Evolutionary conservation across 2,888 invertebrate genomes (phyloP), one percentile per base, ranked within the genome.

Genomic region (Trilocha varians): DNA sequence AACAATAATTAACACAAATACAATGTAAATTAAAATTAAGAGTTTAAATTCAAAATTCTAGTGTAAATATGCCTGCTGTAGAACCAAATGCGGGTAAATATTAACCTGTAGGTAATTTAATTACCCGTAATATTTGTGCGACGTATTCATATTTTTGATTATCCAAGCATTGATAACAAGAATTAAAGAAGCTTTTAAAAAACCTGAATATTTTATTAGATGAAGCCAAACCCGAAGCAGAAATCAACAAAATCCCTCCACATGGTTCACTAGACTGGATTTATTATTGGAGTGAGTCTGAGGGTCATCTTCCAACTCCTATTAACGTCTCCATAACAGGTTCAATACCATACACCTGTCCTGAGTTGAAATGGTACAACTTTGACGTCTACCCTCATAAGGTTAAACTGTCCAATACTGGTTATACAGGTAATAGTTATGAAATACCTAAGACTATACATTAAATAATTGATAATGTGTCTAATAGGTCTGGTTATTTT

Each of bases 371-470:
- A 34, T 90, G 89, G 89, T 74, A 73, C 46, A 87, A 90, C 59
- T 88, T 88, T 46, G 87, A 90, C 25, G 62, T 87, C 2, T 73
- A 70, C 36, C 91, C 91, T 0, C 88, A 88, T 53, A 90, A 90
- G 64, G 70, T 91, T 47, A 91, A 91, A 62, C 45, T 91, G 13
- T 88, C 88, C 0, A 92, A 91, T 52, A 90, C 90, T n/a, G 91
- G 91, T 41, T 87, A 87, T 46, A 91, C 90, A 34, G 72, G 91
- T 91, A 60, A 73, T 13, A 16, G n/a, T 18, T 35, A 38, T 39
- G 32, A 14, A 38, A 16, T 37, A 34, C 18, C 17, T 3, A 9
- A 9, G 8, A 33, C 17, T 40, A 42, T 47, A 43, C 4, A 18
- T 18, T 18, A 18, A 18, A 18, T 18, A 18, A 18, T 8, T 18